Evolutionary conservation across 1,140 invertebrate species (phyloP).

Genomic region (Hylaeus volcanicus): DNA sequence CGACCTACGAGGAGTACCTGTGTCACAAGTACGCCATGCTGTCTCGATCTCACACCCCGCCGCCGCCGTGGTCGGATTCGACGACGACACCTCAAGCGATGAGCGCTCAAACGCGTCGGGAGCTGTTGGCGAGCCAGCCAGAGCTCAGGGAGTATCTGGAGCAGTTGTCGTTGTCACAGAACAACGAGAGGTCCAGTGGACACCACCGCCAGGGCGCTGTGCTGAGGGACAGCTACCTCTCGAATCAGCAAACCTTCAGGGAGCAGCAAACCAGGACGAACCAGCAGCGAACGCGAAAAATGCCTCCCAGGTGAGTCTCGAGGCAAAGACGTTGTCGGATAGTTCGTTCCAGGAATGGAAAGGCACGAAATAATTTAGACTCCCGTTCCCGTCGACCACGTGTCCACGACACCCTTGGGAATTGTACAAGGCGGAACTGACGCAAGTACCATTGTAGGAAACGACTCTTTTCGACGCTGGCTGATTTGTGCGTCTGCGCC

Average conservation of each 20-base stretch:
- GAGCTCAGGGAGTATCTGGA: slow-evolving; percentile 73
- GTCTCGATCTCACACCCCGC: slow-evolving; percentile 77
- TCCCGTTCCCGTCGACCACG: slow-evolving; percentile 7
- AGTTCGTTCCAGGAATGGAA: background rate
- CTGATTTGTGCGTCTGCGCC: background rate
- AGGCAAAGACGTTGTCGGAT: background rate
- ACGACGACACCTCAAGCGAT: slow-evolving; percentile 33
- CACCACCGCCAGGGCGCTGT: slow-evolving; percentile 53
- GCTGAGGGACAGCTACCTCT: slow-evolving; percentile 51
- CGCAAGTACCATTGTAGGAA: background rate
- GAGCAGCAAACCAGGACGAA: slow-evolving; percentile 68
- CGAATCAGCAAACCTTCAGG: slow-evolving; percentile 61
- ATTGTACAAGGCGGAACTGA: background rate
- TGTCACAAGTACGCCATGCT: slow-evolving; percentile 74
- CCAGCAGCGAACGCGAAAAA: slow-evolving; percentile 70
- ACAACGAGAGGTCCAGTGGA: slow-evolving; percentile 59
- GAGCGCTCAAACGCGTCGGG: slow-evolving; percentile 66
- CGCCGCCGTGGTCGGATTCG: slow-evolving; percentile 77
- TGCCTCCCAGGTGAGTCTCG: slow-evolving; percentile 74
- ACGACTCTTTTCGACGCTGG: background rate
- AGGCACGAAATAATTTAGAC: slow-evolving; percentile 41
- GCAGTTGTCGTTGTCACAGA: slow-evolving; percentile 64
- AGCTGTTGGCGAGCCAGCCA: slow-evolving; percentile 69
- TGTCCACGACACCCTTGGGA: slow-evolving; percentile 32
- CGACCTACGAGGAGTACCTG: slow-evolving; percentile 78